Percentiles rank a stretch among this genome's conserved stretches.
phyloP scores from a whole-genome alignment of 2,113 vertebrate species.

The Pteronura brasiliensis region DNA sequence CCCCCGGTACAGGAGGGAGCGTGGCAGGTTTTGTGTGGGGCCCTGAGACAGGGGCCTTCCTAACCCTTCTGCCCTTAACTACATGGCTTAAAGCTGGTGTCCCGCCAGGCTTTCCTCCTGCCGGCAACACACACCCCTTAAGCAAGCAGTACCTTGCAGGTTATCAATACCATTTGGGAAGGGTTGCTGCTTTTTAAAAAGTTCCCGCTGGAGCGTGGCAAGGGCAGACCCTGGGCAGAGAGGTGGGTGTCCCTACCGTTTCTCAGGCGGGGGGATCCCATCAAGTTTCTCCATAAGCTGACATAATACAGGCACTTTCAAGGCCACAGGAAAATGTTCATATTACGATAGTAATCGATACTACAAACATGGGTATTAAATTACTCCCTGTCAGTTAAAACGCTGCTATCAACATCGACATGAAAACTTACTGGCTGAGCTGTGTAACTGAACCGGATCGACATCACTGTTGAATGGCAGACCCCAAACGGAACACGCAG shows the following conservation, averaged over 20 bases:
- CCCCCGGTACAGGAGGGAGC: background rate
- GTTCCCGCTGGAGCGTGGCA: background rate
- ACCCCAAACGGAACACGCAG: fast-evolving
- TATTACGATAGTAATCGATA: background rate
- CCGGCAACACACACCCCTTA: fast-evolving
- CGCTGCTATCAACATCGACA: background rate
- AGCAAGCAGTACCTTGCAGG: too few species aligned
- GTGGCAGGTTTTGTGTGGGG: background rate
- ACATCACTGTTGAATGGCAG: background rate
- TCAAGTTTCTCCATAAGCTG: too few species aligned
- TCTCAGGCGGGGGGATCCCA: background rate
- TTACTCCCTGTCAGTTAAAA: background rate
- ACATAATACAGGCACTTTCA: background rate
- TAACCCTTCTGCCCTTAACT: background rate
- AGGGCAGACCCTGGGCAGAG: background rate
- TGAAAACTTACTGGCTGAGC: background rate
- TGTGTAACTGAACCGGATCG: too few species aligned
- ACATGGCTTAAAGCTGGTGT: fast-evolving
- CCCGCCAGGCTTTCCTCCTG: background rate
- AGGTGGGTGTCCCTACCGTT: too few species aligned
- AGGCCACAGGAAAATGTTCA: background rate
- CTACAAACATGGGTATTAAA: background rate
- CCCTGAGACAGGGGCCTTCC: background rate
- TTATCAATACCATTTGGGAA: background rate
- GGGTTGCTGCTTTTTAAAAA: background rate